phyloP scores from a whole-genome alignment of 2,888 invertebrate genomes.

The Rambutsinella grinnellia region DNA sequence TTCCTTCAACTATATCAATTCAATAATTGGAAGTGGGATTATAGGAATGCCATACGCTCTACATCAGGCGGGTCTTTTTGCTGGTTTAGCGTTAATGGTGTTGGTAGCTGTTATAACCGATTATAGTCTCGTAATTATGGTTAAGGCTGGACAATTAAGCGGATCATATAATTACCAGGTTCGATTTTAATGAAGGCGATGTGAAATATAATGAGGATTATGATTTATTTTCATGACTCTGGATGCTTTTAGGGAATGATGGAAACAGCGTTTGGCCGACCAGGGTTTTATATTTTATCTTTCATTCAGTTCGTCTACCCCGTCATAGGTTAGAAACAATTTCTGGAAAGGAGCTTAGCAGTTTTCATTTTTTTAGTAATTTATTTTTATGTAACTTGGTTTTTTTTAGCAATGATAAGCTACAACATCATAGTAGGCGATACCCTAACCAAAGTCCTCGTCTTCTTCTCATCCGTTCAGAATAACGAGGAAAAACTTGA shows the following conservation, averaged over 20 bases:
- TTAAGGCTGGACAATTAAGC: slow-evolving; percentile 80
- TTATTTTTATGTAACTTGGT: no score
- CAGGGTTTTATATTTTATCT: slow-evolving; percentile 82
- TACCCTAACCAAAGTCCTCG: slow-evolving; percentile 84
- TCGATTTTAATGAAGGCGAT: no score
- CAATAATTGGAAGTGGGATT: slow-evolving; percentile 88
- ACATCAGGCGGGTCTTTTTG: slow-evolving; percentile 83
- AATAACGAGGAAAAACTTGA: slow-evolving; percentile 71
- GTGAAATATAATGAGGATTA: neutral
- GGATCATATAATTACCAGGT: slow-evolving; percentile 82
- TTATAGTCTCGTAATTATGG: slow-evolving; percentile 85
- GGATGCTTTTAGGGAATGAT: slow-evolving; percentile 72
- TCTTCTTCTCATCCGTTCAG: slow-evolving; percentile 76
- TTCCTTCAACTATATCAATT: slow-evolving; percentile 90
- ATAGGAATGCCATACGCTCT: slow-evolving; percentile 88
- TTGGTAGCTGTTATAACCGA: slow-evolving; percentile 83
- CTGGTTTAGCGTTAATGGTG: slow-evolving; percentile 79
- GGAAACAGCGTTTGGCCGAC: slow-evolving; percentile 83
- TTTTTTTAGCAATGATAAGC: slow-evolving; percentile 84
- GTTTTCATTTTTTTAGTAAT: no score
- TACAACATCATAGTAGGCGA: slow-evolving; percentile 91
- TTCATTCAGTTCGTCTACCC: slow-evolving; percentile 86
- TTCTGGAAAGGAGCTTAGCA: no score
- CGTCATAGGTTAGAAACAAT: slow-evolving; percentile 84
- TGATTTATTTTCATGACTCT: neutral